Percentiles rank a stretch among this genome's conserved stretches.
Conservation (phyloP, 2,113 vertebrate species). For the Damaliscus lunatus region DNA sequence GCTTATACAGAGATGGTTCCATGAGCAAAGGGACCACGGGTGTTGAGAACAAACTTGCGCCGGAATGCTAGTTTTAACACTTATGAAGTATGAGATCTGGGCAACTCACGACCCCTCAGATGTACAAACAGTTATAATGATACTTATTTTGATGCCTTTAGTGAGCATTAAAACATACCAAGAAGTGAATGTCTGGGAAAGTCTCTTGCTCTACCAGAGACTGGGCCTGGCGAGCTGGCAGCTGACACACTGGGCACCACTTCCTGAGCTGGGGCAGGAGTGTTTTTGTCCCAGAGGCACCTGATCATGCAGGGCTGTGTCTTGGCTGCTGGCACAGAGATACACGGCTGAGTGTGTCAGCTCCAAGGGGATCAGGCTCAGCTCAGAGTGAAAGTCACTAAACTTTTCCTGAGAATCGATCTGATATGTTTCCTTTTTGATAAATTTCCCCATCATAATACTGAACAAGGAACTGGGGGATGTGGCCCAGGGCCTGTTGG, state of each 20-base stretch:
- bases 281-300: not conserved
- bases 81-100: too few relatives aligned
- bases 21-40: too few relatives aligned
- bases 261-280: not conserved
- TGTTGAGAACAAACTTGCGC: too few relatives aligned
- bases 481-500: too few relatives aligned
- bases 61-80: fast-evolving
- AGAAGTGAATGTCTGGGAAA: not conserved
- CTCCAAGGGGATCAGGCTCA: fast-evolving
- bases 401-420: not conserved
- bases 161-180: not conserved
- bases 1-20: fast-evolving
- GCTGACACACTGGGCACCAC: too few relatives aligned
- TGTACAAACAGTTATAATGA: too few relatives aligned
- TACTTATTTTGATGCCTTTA: fast-evolving
- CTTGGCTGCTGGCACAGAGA: slow-evolving; percentile 19
- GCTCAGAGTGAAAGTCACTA: fast-evolving
- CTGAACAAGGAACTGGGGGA: too few relatives aligned
- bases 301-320: not conserved
- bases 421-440: too few relatives aligned
- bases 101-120: too few relatives aligned
- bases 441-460: too few relatives aligned
- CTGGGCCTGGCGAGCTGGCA: too few relatives aligned
- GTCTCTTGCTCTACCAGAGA: not conserved
- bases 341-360: not conserved